Base-by-base conservation (phyloP, 2,888 invertebrate species). In the Pterostichus niger region DNA sequence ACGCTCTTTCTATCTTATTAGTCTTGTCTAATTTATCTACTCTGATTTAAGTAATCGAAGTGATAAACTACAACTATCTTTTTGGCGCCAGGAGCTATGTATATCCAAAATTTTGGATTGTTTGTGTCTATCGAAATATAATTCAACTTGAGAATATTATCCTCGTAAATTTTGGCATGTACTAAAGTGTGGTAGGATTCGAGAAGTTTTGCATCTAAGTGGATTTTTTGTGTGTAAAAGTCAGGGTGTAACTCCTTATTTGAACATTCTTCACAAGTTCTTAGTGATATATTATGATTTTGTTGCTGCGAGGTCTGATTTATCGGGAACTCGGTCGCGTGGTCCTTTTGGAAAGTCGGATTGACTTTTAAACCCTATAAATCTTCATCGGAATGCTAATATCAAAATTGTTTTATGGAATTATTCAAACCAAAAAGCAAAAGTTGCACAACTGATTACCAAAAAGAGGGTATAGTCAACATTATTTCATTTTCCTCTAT, bases 361-460 rank as follows among this genome's bases (percentile, higher is more conserved):
- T 75, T 75, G 75, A 75, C 52, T 75, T 49, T 52, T 52, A 71
- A 52, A 52, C 49, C 75, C 15, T 15, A 75, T 75, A 75, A 75
- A 75, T 75, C 75, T 52, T 75, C 33, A 75, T 75, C 75, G 75
- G 75, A 75, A 75, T 75, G 52, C 52, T 75, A 75, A 52, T 75
- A 71, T 17, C 9, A 44, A 71, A 71, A 44, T 71, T 71, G 68
- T 71, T 71, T 71, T 71, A 71, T 71, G 68, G 68, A 15, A 71
- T 71, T 17, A 71, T 71, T 71, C 44, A 71, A 59, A 31, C 7
- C 17, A 11, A 24, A 59, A 59, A 31, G 54, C 17, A 17, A 56
- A 17, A 13, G 6, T 56, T 56, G 7, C 54, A 56, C 24, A 24
- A 24, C 24, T 24, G 24, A 24, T 24, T 24, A 2, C 24, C 24